phyloP scores from a whole-genome alignment of 2,113 vertebrate genomes.

The Dromiciops gliroides region DNA sequence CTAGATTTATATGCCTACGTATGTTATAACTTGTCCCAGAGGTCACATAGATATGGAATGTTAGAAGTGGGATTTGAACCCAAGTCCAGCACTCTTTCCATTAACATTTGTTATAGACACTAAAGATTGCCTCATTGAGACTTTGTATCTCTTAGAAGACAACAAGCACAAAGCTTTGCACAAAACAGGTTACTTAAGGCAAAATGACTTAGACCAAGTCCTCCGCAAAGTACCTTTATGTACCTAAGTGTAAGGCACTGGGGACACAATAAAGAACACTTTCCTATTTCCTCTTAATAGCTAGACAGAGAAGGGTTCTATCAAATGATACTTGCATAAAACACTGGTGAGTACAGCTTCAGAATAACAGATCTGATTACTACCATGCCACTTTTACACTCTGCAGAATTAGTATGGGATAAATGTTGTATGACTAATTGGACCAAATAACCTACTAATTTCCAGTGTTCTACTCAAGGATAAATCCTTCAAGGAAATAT shows the following conservation, averaged over 20 bases:
- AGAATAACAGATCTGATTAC: background rate
- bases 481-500: background rate
- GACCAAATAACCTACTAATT: background rate
- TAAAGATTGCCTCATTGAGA: background rate
- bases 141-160: background rate
- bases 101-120: background rate
- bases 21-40: background rate
- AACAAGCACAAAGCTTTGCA: background rate
- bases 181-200: background rate
- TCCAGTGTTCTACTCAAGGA: background rate
- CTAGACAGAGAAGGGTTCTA: background rate
- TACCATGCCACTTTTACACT: background rate
- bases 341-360: background rate
- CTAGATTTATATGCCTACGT: background rate
- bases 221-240: too few species aligned
- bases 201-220: background rate
- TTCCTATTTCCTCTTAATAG: background rate
- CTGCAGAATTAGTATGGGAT: background rate
- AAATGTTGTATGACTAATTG: background rate
- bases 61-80: background rate
- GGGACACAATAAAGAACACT: background rate
- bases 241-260: background rate
- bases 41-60: background rate
- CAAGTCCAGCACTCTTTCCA: background rate
- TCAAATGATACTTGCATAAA: background rate